Evolutionary conservation across 2,797 vertebrate species (phyloP).

Genomic region (Morelia viridis): DNA sequence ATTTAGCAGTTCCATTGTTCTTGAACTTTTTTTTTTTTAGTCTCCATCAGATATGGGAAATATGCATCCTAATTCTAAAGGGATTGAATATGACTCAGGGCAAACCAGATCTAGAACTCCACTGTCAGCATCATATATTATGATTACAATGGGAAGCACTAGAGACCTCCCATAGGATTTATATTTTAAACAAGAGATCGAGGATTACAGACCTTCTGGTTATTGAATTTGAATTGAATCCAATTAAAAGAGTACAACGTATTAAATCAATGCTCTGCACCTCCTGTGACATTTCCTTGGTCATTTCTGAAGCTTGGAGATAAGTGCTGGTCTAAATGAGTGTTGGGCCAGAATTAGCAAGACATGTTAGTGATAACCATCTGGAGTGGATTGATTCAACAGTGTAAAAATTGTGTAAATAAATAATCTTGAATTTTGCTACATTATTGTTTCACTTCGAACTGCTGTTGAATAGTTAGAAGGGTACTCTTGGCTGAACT

Average conservation of each 20-base stretch:
- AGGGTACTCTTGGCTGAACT: background rate
- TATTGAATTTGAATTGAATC: background rate
- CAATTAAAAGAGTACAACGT: background rate
- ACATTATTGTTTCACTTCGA: constrained; percentile 5
- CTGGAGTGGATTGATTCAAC: background rate
- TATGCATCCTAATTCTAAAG: constrained; percentile 32
- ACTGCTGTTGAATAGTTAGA: background rate
- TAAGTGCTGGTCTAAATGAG: background rate
- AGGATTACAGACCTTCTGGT: background rate
- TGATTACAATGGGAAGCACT: background rate
- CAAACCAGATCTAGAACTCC: background rate
- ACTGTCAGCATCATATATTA: background rate
- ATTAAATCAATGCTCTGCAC: background rate
- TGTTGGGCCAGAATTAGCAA: background rate
- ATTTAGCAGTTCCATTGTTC: background rate
- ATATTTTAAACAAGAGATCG: background rate
- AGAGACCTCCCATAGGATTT: background rate
- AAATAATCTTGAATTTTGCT: constrained; percentile 17
- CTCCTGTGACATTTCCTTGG: constrained; percentile 17
- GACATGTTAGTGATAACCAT: background rate
- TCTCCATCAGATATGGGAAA: constrained; percentile 50
- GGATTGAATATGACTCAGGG: background rate
- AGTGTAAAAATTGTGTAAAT: background rate
- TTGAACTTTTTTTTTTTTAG: constrained; percentile 35
- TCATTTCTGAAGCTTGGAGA: background rate